phyloP scores from a whole-genome alignment of 2,797 vertebrate species.

The Tapirus indicus region DNA sequence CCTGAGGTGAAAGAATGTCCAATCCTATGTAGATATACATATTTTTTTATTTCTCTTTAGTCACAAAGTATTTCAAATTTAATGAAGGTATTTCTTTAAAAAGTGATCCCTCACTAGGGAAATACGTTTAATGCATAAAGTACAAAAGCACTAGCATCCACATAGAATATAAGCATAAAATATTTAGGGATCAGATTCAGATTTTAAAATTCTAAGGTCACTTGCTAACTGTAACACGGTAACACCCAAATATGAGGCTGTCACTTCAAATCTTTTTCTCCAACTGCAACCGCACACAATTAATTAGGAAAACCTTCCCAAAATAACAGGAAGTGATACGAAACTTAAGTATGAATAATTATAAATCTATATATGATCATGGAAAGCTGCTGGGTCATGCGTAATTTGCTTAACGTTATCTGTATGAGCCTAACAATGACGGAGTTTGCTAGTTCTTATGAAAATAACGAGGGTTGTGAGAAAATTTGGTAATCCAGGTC shows the following conservation, averaged over 20 bases:
- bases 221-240: neutral
- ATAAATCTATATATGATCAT: neutral
- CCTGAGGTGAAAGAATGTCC: neutral
- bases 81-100: conserved; percentile 41
- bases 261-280: neutral
- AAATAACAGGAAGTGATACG: neutral
- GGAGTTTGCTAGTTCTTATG: neutral
- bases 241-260: neutral
- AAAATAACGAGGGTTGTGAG: neutral
- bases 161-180: conserved; percentile 8
- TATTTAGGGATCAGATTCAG: conserved; percentile 38
- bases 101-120: neutral
- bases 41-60: conserved; percentile 10
- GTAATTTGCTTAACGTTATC: neutral
- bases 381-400: neutral
- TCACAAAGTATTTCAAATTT: conserved; percentile 70
- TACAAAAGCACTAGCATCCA: neutral
- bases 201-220: conserved; percentile 42
- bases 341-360: neutral
- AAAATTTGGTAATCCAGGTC: neutral
- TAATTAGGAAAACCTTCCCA: conserved; percentile 8
- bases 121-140: conserved; percentile 33
- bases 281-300: neutral
- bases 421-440: neutral
- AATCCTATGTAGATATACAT: neutral